Percentiles rank a stretch among this genome's conserved stretches.
Evolutionary conservation across 2,797 vertebrate genomes (phyloP).

Genomic region (Peromyscus melanophrys): DNA sequence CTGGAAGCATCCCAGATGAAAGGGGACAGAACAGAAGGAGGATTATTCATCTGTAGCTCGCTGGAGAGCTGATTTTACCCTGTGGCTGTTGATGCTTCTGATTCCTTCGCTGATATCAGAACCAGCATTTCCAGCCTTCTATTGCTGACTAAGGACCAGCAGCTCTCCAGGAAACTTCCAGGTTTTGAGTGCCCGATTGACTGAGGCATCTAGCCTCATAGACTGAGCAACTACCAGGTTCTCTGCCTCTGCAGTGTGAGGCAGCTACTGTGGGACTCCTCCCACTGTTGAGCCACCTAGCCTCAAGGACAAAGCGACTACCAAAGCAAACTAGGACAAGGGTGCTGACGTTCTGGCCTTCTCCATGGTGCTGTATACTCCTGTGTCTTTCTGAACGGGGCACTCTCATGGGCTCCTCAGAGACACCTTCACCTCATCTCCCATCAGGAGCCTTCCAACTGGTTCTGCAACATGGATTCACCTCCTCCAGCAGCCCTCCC

Average conservation of each 20-base stretch:
- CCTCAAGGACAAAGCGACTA: neutral
- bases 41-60: neutral
- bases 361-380: neutral
- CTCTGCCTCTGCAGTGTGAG: neutral
- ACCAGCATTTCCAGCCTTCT: neutral
- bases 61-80: neutral
- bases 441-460: neutral
- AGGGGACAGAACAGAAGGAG: neutral
- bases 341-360: neutral
- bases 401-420: neutral
- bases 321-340: neutral
- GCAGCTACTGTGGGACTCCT: neutral
- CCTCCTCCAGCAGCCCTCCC: neutral
- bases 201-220: neutral
- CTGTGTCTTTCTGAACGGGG: conserved; percentile 7
- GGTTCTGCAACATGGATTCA: neutral
- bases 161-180: neutral
- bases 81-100: neutral
- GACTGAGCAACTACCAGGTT: neutral
- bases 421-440: neutral
- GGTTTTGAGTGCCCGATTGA: neutral
- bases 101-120: neutral
- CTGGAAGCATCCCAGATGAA: neutral
- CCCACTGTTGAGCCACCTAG: neutral
- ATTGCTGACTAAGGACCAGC: neutral